Evolutionary conservation across 2,888 invertebrate genomes (phyloP).

Genomic region (Troides oblongomaculatus): DNA sequence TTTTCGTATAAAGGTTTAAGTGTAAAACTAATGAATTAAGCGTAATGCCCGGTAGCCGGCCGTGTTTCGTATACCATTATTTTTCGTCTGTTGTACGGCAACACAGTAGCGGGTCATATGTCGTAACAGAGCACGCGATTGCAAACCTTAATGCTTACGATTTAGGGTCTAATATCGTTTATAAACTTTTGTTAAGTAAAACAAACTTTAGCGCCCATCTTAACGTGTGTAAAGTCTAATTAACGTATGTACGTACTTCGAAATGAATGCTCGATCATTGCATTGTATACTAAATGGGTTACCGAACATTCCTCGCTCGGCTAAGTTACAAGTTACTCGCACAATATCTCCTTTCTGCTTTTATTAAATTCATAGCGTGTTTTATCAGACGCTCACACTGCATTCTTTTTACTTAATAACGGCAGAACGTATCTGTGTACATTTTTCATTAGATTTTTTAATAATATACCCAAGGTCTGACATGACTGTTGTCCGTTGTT

Average conservation of each 20-base stretch:
- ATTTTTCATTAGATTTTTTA: too few species aligned
- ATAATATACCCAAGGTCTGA: too few species aligned
- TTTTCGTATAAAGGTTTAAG: constrained; percentile 35
- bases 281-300: background rate
- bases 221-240: constrained; percentile 28
- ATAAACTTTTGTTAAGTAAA: constrained; percentile 8
- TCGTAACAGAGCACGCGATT: constrained; percentile 36
- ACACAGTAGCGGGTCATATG: constrained; percentile 35
- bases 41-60: constrained; percentile 69
- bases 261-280: background rate
- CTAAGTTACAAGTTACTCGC: too few species aligned
- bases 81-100: constrained; percentile 51
- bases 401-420: too few species aligned
- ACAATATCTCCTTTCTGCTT: too few species aligned
- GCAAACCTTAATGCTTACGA: constrained; percentile 23
- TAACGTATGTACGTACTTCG: constrained; percentile 1
- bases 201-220: constrained; percentile 18
- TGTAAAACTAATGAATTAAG: constrained; percentile 77
- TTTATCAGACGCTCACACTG: too few species aligned
- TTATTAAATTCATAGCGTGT: too few species aligned
- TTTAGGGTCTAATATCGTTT: constrained; percentile 31
- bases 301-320: too few species aligned
- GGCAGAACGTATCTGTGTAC: too few species aligned
- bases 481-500: too few species aligned
- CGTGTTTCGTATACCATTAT: constrained; percentile 67